These are phyloP conservation scores for Paracanthobrama guichenoti DNA, from an alignment of 2,113 vertebrate species.

Conservation along the genomic window DNA sequence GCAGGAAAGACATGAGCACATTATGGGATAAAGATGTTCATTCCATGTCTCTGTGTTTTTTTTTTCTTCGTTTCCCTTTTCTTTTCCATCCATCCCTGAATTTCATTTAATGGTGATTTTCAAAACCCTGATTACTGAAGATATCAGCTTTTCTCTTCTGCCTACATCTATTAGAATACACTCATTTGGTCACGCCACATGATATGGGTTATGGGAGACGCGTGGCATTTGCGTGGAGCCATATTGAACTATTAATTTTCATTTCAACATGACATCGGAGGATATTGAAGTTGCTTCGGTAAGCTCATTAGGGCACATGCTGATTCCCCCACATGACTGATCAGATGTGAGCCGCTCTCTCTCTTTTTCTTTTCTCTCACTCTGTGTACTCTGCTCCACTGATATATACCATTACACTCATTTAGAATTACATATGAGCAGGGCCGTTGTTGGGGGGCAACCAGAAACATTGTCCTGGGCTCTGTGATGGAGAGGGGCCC, in stretches of 20 bases:
- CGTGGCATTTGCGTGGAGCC: constrained; percentile 65
- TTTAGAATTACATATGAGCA: constrained; percentile 8
- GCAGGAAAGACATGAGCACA: background rate
- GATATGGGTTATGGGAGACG: constrained; percentile 76
- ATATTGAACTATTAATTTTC: constrained; percentile 79
- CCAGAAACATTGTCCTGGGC: background rate
- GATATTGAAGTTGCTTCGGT: constrained; percentile 76
- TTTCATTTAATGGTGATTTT: constrained; percentile 60
- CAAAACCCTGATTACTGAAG: constrained; percentile 76
- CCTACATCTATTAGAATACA: constrained; percentile 59
- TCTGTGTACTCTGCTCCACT: constrained; percentile 39
- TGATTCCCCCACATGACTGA: constrained; percentile 56
- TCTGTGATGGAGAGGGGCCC: background rate
- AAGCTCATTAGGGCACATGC: constrained; percentile 70
- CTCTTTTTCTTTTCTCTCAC: constrained; percentile 15
- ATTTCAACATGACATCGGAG: constrained; percentile 79
- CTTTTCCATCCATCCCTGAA: constrained; percentile 51
- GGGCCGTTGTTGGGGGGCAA: constrained; percentile 18
- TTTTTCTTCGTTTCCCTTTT: constrained; percentile 46
- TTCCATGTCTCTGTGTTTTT: constrained; percentile 51
- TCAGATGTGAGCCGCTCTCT: background rate
- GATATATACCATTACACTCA: constrained; percentile 12
- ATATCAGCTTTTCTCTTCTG: constrained; percentile 74
- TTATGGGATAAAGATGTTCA: constrained; percentile 42
- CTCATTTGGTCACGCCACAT: constrained; percentile 81